Conservation (phyloP, 2,888 invertebrate genomes). For the Erebia palarica region DNA sequence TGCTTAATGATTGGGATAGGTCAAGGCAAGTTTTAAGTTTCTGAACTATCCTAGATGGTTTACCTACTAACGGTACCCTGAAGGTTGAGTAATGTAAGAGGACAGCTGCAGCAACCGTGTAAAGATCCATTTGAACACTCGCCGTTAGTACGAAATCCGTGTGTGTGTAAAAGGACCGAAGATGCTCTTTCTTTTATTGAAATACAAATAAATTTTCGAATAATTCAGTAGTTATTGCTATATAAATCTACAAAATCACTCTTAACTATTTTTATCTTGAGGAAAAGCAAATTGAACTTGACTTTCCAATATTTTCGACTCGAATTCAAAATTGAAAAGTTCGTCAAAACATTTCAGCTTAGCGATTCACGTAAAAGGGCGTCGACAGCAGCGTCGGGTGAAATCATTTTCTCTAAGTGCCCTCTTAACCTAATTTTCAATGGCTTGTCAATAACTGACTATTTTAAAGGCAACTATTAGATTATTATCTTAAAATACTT, state of each 20-base stretch:
- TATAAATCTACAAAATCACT: neutral
- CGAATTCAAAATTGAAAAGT: conserved; percentile 3
- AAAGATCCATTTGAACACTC: no score
- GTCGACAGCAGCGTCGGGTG: neutral
- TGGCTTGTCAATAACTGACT: conserved; percentile 6
- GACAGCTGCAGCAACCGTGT: no score
- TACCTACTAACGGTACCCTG: no score
- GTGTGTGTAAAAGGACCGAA: no score
- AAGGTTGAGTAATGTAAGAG: no score
- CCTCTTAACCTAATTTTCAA: conserved; percentile 12
- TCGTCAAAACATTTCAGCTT: conserved; percentile 3
- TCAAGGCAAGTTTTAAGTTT: no score
- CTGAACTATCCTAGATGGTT: no score
- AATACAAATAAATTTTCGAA: no score
- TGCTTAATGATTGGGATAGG: no score
- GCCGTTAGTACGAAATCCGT: no score
- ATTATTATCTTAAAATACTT: conserved; percentile 14
- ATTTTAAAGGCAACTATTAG: conserved; percentile 4
- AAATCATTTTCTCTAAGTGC: conserved; percentile 11
- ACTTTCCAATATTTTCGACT: conserved; percentile 5
- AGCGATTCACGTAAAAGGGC: neutral
- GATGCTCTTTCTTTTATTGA: no score
- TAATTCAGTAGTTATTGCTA: neutral
- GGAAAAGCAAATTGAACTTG: neutral
- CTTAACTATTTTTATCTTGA: neutral